These are phyloP conservation scores for Sparus aurata DNA, from an alignment of 2,797 vertebrate genomes.

Conservation along the genomic window DNA sequence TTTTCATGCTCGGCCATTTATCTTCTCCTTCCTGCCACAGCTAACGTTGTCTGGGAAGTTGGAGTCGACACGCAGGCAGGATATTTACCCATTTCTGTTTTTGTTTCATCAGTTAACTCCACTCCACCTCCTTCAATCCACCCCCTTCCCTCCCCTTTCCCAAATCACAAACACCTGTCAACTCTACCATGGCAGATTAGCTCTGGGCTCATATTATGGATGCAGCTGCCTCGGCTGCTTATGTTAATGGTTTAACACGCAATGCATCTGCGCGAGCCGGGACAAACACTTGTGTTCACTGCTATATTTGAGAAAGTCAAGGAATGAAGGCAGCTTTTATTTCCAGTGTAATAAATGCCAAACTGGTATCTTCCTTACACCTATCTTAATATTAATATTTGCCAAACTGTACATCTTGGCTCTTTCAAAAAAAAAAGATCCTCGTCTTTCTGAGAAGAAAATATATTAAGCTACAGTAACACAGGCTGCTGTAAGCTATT, in stretches of 20 bases:
- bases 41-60: slow-evolving; percentile 15
- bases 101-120: slow-evolving; percentile 31
- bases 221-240: slow-evolving; percentile 50
- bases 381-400: not conserved
- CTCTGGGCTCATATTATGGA: slow-evolving; percentile 46
- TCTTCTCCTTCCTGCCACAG: slow-evolving; percentile 25
- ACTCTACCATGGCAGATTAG: slow-evolving; percentile 54
- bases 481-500: not conserved
- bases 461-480: not conserved
- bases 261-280: slow-evolving; percentile 16
- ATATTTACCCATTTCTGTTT: slow-evolving; percentile 41
- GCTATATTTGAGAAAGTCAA: slow-evolving; percentile 23
- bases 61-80: slow-evolving; percentile 11
- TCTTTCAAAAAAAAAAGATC: not conserved
- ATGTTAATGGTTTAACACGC: slow-evolving; percentile 40
- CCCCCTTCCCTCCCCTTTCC: not conserved
- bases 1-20: slow-evolving; percentile 11
- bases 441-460: not conserved
- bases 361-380: not conserved
- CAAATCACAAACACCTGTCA: slow-evolving; percentile 72
- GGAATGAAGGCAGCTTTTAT: slow-evolving; percentile 22
- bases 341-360: not conserved
- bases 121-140: slow-evolving; percentile 5
- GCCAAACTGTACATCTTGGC: not conserved
- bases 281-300: slow-evolving; percentile 24